Conservation (phyloP, 2,113 vertebrate species). For the Sebastes fasciatus region DNA sequence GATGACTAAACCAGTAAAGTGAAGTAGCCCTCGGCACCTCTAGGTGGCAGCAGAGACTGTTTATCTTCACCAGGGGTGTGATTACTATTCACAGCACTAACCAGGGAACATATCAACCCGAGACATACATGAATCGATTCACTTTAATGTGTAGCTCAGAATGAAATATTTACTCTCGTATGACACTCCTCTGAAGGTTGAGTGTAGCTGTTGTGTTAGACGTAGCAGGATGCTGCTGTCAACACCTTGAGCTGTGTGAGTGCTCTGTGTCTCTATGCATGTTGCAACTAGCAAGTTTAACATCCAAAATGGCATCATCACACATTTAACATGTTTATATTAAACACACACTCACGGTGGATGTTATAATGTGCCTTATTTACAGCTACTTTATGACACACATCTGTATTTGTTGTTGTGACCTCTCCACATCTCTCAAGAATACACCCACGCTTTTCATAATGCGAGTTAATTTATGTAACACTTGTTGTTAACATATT, state of each 20-base stretch:
- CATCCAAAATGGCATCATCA: conserved; percentile 42
- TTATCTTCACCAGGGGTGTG: conserved; percentile 15
- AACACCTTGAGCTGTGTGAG: conserved; percentile 43
- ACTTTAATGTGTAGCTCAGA: conserved; percentile 56
- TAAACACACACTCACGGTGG: neutral
- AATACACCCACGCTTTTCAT: conserved; percentile 33
- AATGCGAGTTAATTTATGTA: conserved; percentile 61
- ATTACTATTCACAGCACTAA: conserved; percentile 72
- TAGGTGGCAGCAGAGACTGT: conserved; percentile 78
- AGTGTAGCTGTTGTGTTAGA: conserved; percentile 34
- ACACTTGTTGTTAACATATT: conserved; percentile 63
- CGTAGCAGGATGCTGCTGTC: conserved; percentile 30
- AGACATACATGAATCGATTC: conserved; percentile 60
- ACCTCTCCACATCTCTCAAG: conserved; percentile 40
- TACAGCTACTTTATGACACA: conserved; percentile 13
- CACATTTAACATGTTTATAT: conserved; percentile 12
- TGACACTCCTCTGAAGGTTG: conserved; percentile 30
- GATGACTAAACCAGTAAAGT: conserved; percentile 18
- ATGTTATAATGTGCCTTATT: neutral
- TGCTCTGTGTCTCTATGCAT: neutral
- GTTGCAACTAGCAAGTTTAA: conserved; percentile 35
- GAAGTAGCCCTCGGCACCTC: conserved; percentile 15
- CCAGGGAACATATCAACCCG: conserved; percentile 57
- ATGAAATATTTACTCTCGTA: conserved; percentile 53
- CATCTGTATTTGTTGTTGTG: conserved; percentile 21